Conservation (phyloP, 2,888 invertebrate species). For the Agonum fuliginosum region DNA sequence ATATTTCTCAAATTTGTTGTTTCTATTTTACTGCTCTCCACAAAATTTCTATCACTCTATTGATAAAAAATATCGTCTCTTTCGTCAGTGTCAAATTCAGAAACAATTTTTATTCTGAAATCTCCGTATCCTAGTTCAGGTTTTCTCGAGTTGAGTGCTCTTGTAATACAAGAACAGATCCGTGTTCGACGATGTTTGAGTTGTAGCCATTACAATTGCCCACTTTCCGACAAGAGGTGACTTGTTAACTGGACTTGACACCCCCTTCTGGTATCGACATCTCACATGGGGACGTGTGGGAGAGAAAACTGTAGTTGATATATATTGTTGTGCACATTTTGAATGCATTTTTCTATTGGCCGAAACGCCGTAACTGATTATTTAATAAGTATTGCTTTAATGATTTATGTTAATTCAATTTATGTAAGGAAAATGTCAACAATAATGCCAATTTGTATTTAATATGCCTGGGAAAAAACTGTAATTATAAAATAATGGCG, state of each 20-base stretch:
- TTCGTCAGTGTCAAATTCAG: neutral
- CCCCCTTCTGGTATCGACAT: constrained; percentile 13
- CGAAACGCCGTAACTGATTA: too few species aligned
- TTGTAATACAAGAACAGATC: constrained; percentile 9
- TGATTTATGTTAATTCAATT: too few species aligned
- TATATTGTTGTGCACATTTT: too few species aligned
- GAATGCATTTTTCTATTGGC: too few species aligned
- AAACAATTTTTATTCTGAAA: constrained; percentile 35
- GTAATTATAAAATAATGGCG: constrained; percentile 28
- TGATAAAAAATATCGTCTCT: too few species aligned
- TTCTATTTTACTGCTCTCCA: too few species aligned
- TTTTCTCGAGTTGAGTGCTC: constrained; percentile 5
- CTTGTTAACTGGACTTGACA: neutral
- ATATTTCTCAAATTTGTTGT: too few species aligned
- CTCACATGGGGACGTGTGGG: too few species aligned
- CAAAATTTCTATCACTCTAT: too few species aligned
- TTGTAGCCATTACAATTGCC: constrained; percentile 30
- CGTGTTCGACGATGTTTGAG: too few species aligned
- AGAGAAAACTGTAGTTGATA: too few species aligned
- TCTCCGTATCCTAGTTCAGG: neutral
- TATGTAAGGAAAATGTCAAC: constrained; percentile 1
- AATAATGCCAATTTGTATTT: constrained; percentile 4
- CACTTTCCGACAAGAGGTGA: constrained; percentile 10
- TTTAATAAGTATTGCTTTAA: too few species aligned
- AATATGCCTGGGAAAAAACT: constrained; percentile 4